Evolutionary conservation across 2,797 vertebrate species (phyloP).

Genomic region (Kryptolebias ocellatus): DNA sequence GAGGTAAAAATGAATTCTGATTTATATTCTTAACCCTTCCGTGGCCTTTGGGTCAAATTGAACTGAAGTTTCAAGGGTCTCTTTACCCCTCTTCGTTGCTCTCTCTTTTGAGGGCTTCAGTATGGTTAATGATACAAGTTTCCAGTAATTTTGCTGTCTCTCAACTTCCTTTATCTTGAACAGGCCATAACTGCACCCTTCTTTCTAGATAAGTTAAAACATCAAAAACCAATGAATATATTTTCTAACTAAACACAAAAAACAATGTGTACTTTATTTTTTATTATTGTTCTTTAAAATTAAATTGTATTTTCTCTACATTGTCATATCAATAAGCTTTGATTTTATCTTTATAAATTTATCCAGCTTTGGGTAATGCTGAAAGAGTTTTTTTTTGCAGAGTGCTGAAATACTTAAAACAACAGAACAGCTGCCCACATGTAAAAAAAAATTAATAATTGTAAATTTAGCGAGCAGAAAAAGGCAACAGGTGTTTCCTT

Average conservation of each 20-base stretch:
- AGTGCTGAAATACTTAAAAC: slow-evolving; percentile 22
- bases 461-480: slow-evolving; percentile 21
- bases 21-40: neutral
- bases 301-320: neutral
- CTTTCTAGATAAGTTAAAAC: neutral
- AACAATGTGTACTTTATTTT: neutral
- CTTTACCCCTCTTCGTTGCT: no score
- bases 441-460: slow-evolving; percentile 38
- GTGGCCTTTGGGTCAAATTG: no score
- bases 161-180: neutral
- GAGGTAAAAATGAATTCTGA: neutral
- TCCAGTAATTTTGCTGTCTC: neutral
- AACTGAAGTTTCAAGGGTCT: no score
- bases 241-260: no score
- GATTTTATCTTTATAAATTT: no score
- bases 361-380: no score
- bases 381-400: neutral
- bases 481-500: slow-evolving; percentile 22
- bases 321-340: no score
- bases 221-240: no score
- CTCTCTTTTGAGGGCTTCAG: no score
- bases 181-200: neutral
- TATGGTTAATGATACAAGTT: neutral
- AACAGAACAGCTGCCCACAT: slow-evolving; percentile 35
- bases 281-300: neutral